phyloP scores from a whole-genome alignment of 2,888 invertebrate genomes.

The Conomelus anceps region DNA sequence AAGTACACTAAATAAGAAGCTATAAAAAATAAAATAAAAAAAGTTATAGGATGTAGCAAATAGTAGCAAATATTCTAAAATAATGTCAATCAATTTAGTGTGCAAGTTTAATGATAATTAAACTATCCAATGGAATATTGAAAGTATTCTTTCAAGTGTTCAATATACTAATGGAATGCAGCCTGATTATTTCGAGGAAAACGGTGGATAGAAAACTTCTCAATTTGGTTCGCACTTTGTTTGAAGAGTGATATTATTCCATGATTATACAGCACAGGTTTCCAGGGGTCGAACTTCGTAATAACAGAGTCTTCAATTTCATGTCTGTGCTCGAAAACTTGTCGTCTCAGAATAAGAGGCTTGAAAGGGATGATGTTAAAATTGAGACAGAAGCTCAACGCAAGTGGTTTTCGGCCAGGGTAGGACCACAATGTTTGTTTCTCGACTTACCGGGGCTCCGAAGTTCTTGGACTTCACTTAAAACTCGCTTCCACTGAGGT shows the following conservation, averaged over 20 bases:
- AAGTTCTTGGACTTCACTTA: background rate
- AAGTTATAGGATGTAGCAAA: too few species aligned
- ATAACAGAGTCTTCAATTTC: background rate
- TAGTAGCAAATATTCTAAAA: too few species aligned
- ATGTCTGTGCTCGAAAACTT: background rate
- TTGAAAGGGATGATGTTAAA: background rate
- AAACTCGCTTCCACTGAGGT: background rate
- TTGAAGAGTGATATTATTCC: background rate
- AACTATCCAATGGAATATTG: too few species aligned
- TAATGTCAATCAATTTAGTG: too few species aligned
- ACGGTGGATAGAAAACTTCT: background rate
- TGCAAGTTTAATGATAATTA: too few species aligned
- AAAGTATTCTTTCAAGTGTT: too few species aligned
- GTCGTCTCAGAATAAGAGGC: background rate
- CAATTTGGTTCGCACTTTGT: background rate
- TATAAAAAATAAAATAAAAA: too few species aligned
- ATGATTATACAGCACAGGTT: background rate
- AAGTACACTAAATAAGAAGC: too few species aligned
- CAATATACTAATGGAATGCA: too few species aligned
- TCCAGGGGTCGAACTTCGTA: background rate
- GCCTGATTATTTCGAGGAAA: background rate
- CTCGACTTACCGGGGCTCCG: background rate
- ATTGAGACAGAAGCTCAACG: background rate
- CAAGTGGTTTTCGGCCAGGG: background rate
- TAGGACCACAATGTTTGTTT: background rate